These are phyloP conservation scores for Galeopterus variegatus DNA, from an alignment of 2,113 vertebrate genomes.

Conservation along the genomic window DNA sequence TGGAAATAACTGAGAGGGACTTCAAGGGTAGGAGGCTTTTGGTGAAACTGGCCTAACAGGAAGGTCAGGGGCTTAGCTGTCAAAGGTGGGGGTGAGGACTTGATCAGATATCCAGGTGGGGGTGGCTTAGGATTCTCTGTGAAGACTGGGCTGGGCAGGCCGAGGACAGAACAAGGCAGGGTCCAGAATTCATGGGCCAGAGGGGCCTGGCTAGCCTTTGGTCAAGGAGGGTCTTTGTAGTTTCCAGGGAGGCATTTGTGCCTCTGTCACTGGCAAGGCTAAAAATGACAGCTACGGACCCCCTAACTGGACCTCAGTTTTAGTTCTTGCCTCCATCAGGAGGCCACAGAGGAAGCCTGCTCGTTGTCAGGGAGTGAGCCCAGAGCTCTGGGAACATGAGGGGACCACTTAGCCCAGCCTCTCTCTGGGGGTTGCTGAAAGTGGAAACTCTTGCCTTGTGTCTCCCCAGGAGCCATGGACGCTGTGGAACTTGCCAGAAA, in stretches of 20 bases:
- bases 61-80: not conserved
- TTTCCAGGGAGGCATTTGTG: not conserved
- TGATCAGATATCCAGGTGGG: not conserved
- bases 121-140: not conserved
- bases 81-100: not conserved
- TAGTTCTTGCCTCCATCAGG: not conserved
- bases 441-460: not conserved
- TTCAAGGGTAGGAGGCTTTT: not conserved
- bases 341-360: not conserved
- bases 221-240: not conserved
- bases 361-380: not conserved
- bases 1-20: not conserved
- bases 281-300: not conserved
- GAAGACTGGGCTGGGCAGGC: not conserved
- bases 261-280: not conserved
- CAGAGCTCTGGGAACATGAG: too few species aligned
- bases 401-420: too few species aligned
- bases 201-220: not conserved
- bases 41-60: not conserved
- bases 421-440: not conserved
- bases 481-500: slow-evolving; percentile 80
- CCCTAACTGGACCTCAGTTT: not conserved
- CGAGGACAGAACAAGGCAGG: not conserved
- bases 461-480: slow-evolving; percentile 75
- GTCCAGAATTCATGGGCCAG: too few species aligned